Evolutionary conservation across 2,113 vertebrate species (phyloP), one percentile per base, ranked within the genome.

Genomic region (Ctenodactylus gundi): DNA sequence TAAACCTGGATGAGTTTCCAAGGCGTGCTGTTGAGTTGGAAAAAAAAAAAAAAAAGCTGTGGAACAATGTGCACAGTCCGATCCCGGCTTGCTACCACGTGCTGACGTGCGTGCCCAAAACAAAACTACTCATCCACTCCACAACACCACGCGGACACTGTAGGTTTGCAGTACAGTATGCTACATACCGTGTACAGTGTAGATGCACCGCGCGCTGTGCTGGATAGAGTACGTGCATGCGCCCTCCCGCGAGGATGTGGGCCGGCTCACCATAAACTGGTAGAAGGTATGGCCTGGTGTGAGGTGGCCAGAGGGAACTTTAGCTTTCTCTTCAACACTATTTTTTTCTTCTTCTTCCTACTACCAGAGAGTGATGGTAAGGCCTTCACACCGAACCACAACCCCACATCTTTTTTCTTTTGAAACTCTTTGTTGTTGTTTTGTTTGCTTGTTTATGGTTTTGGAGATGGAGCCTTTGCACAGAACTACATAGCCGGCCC

Each of bases 11-110:
- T 75, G 73, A 64, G 49, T 93, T 94, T 95, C 83, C 53, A 94
- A 93, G 93, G 85, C 96, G 90, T 85, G 85, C 2, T 94, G 95
- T 92, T 62, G 90, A 93, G 70, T 90, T 95, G 62, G 90, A 93
- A 94, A 85, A 95, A 88, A 65, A 68, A 92, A 93, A 94, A 85
- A 95, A 88, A 65, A 80, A 95, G 77, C 89, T 76, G 87, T 58
- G 77, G 77, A 87, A 92, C 94, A 94, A 68, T 73, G 76, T 92
- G 94, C 77, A 85, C 88, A 51, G 85, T 77, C 25, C 12, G 76
- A 64, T 84, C 64, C 62, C 91, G 58, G 91, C 95, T 94, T 93
- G 94, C 76, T 90, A 57, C 76, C 77, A 93, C 85, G 92, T 67
- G 57, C 81, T 87, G 92, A 64, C 60, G 55, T 17, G 46, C 92